Evolutionary conservation across 2,888 invertebrate species (phyloP).

Genomic region (Taphrorychus bicolor): DNA sequence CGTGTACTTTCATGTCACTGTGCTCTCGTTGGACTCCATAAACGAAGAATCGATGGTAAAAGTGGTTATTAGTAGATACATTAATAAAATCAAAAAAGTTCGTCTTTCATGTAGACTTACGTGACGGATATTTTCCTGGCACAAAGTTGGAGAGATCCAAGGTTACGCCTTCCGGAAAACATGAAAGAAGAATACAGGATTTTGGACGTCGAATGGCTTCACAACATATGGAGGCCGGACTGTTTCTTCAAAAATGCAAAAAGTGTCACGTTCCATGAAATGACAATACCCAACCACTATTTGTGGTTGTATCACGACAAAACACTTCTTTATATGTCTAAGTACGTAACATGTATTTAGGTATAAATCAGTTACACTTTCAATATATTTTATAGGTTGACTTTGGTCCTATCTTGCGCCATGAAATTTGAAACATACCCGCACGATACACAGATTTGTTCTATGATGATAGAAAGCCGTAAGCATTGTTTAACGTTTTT

Average conservation of each 20-base stretch:
- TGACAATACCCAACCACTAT: conserved; percentile 94
- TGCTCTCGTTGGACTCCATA: conserved; percentile 90
- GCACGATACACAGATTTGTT: conserved; percentile 92
- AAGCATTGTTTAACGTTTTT: conserved; percentile 58
- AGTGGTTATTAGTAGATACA: conserved; percentile 16
- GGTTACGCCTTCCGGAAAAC: conserved; percentile 88
- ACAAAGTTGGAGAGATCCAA: conserved; percentile 91
- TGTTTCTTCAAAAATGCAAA: conserved; percentile 95
- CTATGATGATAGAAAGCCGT: conserved; percentile 95
- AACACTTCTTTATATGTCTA: conserved; percentile 90
- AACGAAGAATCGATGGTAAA: conserved; percentile 93
- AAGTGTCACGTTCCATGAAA: conserved; percentile 90
- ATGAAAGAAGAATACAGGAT: conserved; percentile 93
- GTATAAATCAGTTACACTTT: not conserved
- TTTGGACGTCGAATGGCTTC: conserved; percentile 88
- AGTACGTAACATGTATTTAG: conserved; percentile 68
- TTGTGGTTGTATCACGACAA: conserved; percentile 92
- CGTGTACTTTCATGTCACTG: conserved; percentile 91
- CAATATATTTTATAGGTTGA: conserved; percentile 78
- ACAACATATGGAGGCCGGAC: conserved; percentile 91
- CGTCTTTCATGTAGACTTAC: conserved; percentile 72
- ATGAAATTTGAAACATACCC: conserved; percentile 96
- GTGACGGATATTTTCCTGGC: conserved; percentile 92
- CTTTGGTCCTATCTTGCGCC: conserved; percentile 88
- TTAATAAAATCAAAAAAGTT: not conserved